Conservation (phyloP, 2,888 invertebrate genomes). For the Ormyrus labotus region DNA sequence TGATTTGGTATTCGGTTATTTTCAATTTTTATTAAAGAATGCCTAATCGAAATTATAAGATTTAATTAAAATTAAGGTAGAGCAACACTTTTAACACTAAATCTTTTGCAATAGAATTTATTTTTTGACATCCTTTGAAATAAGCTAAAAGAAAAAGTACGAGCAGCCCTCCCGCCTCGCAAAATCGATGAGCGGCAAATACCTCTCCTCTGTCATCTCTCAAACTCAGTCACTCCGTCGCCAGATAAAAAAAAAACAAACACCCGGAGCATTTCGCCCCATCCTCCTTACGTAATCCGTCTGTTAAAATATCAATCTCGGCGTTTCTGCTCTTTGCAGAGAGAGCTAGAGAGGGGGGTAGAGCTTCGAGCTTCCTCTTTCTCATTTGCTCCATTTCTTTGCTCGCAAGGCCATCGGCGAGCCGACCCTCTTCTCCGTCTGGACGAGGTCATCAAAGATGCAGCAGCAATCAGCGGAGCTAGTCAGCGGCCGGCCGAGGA, state of each 20-base stretch:
- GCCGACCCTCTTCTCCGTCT: conserved; percentile 66
- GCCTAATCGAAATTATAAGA: no score
- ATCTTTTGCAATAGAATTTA: no score
- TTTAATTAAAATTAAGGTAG: no score
- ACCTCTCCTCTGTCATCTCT: background rate
- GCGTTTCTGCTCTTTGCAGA: conserved; percentile 72
- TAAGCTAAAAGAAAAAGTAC: background rate
- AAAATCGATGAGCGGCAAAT: conserved; percentile 23
- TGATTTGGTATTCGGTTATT: no score
- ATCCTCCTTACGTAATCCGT: conserved; percentile 71
- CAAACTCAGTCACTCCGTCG: background rate
- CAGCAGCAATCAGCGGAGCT: conserved; percentile 75
- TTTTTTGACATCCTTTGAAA: background rate
- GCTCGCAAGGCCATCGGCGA: conserved; percentile 42
- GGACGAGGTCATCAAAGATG: conserved; percentile 75
- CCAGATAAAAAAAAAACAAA: conserved; percentile 6
- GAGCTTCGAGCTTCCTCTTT: conserved; percentile 40
- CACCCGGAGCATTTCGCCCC: conserved; percentile 10
- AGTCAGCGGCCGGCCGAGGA: conserved; percentile 69
- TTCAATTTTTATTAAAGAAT: no score
- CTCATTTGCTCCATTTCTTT: conserved; percentile 54
- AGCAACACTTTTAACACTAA: no score
- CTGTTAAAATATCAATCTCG: conserved; percentile 75
- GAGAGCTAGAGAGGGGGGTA: conserved; percentile 21
- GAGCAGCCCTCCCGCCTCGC: background rate